These are phyloP conservation scores for Numenius phaeopus DNA, from an alignment of 2,797 vertebrate genomes.

Conservation along the genomic window DNA sequence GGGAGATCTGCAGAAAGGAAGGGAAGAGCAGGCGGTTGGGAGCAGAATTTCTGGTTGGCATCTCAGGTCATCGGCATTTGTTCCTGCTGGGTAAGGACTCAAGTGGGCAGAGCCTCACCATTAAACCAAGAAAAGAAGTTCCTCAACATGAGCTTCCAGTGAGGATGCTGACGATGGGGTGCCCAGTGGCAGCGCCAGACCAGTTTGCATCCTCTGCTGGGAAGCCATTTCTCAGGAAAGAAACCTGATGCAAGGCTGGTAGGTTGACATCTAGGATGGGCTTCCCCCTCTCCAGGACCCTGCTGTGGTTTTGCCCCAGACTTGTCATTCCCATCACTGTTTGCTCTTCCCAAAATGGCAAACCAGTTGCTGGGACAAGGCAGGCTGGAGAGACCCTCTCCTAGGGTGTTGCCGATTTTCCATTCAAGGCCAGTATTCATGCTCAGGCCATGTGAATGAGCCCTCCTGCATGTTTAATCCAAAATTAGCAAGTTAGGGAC, in stretches of 20 bases:
- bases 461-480: constrained; percentile 8
- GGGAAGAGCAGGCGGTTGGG: neutral
- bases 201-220: neutral
- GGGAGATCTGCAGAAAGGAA: constrained; percentile 83
- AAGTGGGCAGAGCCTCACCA: neutral
- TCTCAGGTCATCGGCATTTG: rapidly evolving
- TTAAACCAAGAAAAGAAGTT: neutral
- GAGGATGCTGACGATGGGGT: rapidly evolving
- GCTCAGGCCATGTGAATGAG: neutral
- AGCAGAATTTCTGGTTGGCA: rapidly evolving
- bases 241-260: neutral
- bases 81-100: neutral
- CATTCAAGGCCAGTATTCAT: neutral
- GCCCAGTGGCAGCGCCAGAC: neutral
- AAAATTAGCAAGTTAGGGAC: constrained; percentile 36
- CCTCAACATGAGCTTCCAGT: neutral
- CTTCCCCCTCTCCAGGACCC: neutral
- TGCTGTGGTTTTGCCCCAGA: neutral
- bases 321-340: neutral
- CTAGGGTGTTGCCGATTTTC: neutral
- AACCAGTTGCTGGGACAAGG: neutral
- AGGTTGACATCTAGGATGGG: rapidly evolving
- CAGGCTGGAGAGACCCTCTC: neutral
- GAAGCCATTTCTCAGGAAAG: neutral
- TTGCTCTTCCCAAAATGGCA: neutral